Evolutionary conservation across 64 coral and sea anemone species (phyloP), one percentile per base, ranked within the genome.

Genomic region (Hydrozoanthus tunicans): DNA sequence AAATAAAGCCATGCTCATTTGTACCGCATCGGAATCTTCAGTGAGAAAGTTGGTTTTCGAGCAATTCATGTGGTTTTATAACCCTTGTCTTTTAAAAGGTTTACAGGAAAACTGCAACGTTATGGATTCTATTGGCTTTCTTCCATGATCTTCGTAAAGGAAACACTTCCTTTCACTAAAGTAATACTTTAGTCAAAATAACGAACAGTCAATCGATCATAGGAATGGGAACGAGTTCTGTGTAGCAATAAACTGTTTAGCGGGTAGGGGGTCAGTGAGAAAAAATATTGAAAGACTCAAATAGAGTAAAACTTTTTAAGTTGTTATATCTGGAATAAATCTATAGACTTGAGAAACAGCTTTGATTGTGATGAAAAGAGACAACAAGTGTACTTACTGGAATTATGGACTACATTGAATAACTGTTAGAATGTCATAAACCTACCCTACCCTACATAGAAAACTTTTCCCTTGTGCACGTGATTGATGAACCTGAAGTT

Each of bases 191-290:
- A 43, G 32, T 43, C 32, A 43, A n/a, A 60, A 61, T 20, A 80
- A 58, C 15, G 6, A 60, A 59, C 59, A 7, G 17, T 11, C 53
- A 83, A 6, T 23, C 4, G 3, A 55, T 51, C 23, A 51, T 43
- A 43, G 27, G 81, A 88, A 56, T 88, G 84, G 84, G 74, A 74
- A 88, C 84, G 84, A 88, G 84, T 74, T 60, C 25, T 11, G 11
- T 11, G 0, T 57, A 6, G 74, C 5, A 59, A 59, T 4, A 8
- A 8, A 7, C 27, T 25, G 11, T n/a, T 4, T 11, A 24, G 84
- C 3, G 70, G 54, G 83, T 53, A 5, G 69, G 68, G 67, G 27
- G 23, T 6, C 15, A 79, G 32, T 43, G 32, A 43, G 2, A 43
- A 43, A 43, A 43, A 43, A 43, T 43, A 43, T 43, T 43, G 32